Base-by-base conservation (phyloP, 2,113 vertebrate genomes). In the Ictalurus furcatus region DNA sequence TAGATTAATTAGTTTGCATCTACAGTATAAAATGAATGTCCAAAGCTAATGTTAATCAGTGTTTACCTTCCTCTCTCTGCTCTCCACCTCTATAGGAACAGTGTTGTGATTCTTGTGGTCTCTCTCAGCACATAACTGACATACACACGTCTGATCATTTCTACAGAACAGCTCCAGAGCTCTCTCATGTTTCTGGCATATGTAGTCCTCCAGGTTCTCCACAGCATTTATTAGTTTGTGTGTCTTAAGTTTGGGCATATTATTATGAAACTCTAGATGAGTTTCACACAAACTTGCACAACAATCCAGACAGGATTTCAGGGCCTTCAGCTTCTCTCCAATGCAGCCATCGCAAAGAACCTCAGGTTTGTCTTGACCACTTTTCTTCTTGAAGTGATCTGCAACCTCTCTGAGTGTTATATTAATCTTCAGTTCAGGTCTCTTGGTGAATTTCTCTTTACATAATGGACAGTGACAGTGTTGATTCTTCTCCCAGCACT, bases 141-240 rank as follows among this genome's bases (percentile, higher is more conserved):
- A 81, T n/a, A 81, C 28, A 81, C 14, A 81, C 1, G 16, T 81
- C 52, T 81, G 28, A 19, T 81, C 65, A 44, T 71, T 48, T 85
- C 83, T 69, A 85, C 96, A 96, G 92, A 88, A 96, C 0, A 93
- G 34, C 80, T 93, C 93, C 89, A 93, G 88, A 16, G 90, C 67
- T 83, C 84, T 90, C 16, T 79, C 30, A 0, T 96, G 96, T n/a
- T 69, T 85, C 40, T 85, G 83, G 61, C 83, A 85, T n/a, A 69
- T 85, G 61, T 85, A 78, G 34, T 52, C 44, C 74, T 78, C 74
- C 74, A 78, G 74, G 4, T 52, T 78, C 44, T 52, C 74, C 44
- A 78, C 40, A 48, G 74, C 44, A 13, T 52, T 78, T 48, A 78
- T 52, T 78, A 78, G 44, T 28, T 78, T 78, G 74, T 78, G 74